phyloP scores from a whole-genome alignment of 2,888 invertebrate genomes.

The Limnephilus lunatus region DNA sequence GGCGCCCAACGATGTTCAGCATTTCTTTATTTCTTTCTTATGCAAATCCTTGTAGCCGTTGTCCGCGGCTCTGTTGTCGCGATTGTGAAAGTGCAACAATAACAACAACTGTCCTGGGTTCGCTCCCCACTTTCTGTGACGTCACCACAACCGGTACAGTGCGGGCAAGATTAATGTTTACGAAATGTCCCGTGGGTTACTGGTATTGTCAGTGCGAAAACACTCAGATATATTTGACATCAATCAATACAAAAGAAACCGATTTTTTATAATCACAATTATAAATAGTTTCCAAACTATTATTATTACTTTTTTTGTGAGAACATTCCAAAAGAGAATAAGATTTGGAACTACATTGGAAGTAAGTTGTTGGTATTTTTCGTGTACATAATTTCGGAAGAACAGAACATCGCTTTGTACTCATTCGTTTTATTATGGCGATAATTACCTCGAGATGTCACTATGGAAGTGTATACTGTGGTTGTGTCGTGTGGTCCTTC shows the following conservation, averaged over 20 bases:
- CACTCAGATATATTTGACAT: not conserved
- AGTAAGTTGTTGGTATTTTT: no score
- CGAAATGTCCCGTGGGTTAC: slow-evolving; percentile 17
- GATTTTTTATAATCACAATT: no score
- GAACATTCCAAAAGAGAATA: no score
- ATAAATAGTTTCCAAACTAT: no score
- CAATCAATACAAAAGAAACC: not conserved
- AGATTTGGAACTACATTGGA: no score
- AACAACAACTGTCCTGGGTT: not conserved
- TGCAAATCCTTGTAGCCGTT: slow-evolving; percentile 17
- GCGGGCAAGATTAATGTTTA: not conserved
- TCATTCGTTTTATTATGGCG: no score
- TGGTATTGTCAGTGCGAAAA: not conserved
- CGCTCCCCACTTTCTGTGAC: not conserved
- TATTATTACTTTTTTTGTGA: no score
- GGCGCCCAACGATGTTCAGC: not conserved
- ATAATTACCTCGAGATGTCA: no score
- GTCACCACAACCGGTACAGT: slow-evolving; percentile 2
- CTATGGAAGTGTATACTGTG: no score
- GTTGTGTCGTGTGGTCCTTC: no score
- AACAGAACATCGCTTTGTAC: no score
- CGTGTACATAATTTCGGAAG: no score
- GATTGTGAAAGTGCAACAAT: slow-evolving; percentile 36
- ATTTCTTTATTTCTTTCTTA: slow-evolving; percentile 45
- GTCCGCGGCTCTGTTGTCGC: not conserved